These are phyloP conservation scores for Erythrocercus mccallii DNA, from an alignment of 2,113 vertebrate genomes.

Conservation along the genomic window DNA sequence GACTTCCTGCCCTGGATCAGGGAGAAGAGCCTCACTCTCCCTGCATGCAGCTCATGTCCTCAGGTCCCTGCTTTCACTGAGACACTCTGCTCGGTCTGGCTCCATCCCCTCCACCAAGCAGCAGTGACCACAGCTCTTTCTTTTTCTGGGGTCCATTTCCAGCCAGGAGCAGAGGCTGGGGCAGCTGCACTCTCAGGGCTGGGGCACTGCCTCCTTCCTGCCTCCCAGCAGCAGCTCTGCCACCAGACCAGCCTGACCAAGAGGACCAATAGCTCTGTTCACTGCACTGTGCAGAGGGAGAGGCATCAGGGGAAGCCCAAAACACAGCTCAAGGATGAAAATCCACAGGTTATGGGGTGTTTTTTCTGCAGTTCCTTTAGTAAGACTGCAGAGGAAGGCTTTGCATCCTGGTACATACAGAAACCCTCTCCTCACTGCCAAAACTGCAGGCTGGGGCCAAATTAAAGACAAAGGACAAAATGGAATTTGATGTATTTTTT, in stretches of 20 bases:
- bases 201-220: background rate
- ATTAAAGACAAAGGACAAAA: background rate
- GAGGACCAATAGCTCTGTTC: background rate
- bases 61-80: background rate
- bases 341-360: background rate
- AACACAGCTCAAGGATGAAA: background rate
- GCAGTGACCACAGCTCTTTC: background rate
- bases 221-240: background rate
- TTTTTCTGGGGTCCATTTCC: background rate
- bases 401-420: background rate
- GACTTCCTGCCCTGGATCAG: background rate
- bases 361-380: background rate
- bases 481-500: background rate
- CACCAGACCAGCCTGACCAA: background rate
- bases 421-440: background rate
- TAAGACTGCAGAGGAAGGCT: background rate
- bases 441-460: background rate
- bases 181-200: background rate
- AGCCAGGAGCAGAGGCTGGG: background rate
- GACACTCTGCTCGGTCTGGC: background rate
- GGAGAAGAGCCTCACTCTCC: background rate
- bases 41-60: background rate
- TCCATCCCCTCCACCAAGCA: background rate
- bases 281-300: background rate
- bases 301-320: background rate